These are phyloP conservation scores for Tragelaphus scriptus DNA, from an alignment of 2,113 vertebrate genomes.

Conservation along the genomic window DNA sequence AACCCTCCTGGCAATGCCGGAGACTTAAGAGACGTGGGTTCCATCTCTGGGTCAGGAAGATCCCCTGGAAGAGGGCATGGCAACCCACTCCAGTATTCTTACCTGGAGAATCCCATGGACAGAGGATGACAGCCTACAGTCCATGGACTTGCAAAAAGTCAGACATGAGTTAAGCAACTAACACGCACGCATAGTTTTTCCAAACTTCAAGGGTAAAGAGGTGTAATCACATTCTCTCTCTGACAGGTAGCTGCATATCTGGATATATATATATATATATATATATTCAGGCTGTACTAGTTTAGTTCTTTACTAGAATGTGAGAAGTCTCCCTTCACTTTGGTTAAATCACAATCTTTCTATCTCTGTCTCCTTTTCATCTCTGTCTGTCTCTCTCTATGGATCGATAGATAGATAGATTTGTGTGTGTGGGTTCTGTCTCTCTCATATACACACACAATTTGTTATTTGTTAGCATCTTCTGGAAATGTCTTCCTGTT, in stretches of 20 bases:
- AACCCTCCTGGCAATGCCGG: background rate
- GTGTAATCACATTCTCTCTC: background rate
- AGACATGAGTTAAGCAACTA: background rate
- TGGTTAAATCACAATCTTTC: background rate
- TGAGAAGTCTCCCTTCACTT: background rate
- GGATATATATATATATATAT: background rate
- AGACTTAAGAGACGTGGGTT: background rate
- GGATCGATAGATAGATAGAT: background rate
- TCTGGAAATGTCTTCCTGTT: background rate
- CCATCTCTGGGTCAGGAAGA: background rate
- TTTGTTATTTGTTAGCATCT: background rate
- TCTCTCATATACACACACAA: background rate
- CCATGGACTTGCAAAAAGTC: background rate
- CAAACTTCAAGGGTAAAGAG: background rate
- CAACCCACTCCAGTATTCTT: background rate
- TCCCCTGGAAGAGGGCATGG: background rate
- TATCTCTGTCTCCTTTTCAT: background rate
- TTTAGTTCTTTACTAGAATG: background rate
- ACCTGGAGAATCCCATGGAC: background rate
- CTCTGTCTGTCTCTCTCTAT: background rate
- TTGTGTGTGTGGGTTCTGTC: accelerated
- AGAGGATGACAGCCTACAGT: background rate
- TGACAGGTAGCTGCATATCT: background rate
- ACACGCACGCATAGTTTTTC: accelerated
- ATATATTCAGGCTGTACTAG: background rate